These are phyloP conservation scores for Ageneiosus marmoratus DNA, from an alignment of 2,113 vertebrate genomes.

Conservation along the genomic window DNA sequence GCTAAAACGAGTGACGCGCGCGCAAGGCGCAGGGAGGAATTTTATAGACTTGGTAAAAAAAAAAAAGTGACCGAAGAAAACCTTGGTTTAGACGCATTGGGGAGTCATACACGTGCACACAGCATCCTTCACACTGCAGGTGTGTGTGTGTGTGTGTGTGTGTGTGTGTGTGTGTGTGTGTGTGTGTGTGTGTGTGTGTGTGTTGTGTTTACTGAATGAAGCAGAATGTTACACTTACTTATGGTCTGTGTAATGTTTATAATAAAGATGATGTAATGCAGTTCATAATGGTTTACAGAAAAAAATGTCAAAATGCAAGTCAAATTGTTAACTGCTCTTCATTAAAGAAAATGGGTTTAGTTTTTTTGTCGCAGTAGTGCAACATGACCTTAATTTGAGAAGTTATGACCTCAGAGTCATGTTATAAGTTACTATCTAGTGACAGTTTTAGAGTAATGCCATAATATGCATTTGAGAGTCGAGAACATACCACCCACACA, in stretches of 20 bases:
- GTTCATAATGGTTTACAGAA: neutral
- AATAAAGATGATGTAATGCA: conserved; percentile 6
- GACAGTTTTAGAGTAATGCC: too few species aligned
- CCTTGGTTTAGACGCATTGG: conserved; percentile 62
- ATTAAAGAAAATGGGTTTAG: neutral
- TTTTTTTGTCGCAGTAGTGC: neutral
- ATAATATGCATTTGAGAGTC: too few species aligned
- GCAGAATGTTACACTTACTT: neutral
- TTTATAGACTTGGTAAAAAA: neutral
- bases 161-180: neutral
- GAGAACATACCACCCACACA: neutral
- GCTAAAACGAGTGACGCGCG: conserved; percentile 54
- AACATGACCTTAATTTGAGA: neutral
- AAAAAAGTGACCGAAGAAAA: neutral
- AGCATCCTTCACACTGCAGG: neutral
- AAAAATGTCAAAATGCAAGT: neutral
- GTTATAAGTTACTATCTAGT: neutral
- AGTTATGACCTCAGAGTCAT: neutral
- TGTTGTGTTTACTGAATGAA: neutral
- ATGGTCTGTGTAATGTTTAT: neutral
- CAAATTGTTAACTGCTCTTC: neutral
- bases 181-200: neutral
- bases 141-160: conserved; percentile 1
- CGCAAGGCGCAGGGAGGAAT: neutral
- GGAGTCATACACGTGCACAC: neutral